A percentile compares a stretch with the other conserved stretches of the same genome.
phyloP scores from a whole-genome alignment of 1,140 invertebrate species.

The Telenomus remus region DNA sequence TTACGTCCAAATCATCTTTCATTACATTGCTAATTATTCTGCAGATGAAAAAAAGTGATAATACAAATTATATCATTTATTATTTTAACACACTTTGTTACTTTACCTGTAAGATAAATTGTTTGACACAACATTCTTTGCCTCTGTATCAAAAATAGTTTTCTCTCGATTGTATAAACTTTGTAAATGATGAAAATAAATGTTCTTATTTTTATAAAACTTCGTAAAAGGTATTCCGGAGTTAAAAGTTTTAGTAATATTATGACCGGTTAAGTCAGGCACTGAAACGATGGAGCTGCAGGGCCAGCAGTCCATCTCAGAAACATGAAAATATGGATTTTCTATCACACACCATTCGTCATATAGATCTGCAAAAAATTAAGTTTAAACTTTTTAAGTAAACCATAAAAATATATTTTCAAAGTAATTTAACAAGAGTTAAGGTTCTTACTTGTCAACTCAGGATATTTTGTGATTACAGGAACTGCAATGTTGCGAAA shows the following conservation, averaged over 20 bases:
- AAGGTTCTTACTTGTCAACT: slow-evolving; percentile 77
- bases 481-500: slow-evolving; percentile 80
- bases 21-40: slow-evolving; percentile 65
- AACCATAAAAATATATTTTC: no score
- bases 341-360: slow-evolving; percentile 86
- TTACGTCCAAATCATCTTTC: slow-evolving; percentile 58
- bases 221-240: slow-evolving; percentile 67
- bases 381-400: not conserved
- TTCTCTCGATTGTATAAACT: slow-evolving; percentile 73
- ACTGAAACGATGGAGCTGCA: slow-evolving; percentile 81
- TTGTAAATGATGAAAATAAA: slow-evolving; percentile 67
- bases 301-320: slow-evolving; percentile 86
- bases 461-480: slow-evolving; percentile 78
- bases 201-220: slow-evolving; percentile 51
- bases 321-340: slow-evolving; percentile 84
- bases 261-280: slow-evolving; percentile 73
- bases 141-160: slow-evolving; percentile 76
- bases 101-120: slow-evolving; percentile 65
- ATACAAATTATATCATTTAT: no score
- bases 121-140: slow-evolving; percentile 75
- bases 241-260: slow-evolving; percentile 66
- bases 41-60: slow-evolving; percentile 32
- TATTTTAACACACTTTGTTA: not conserved
- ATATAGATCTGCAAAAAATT: slow-evolving; percentile 79
- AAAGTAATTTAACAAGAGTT: not conserved